Base-by-base conservation (phyloP, 1,140 invertebrate genomes). In the Brachionus sp. region DNA sequence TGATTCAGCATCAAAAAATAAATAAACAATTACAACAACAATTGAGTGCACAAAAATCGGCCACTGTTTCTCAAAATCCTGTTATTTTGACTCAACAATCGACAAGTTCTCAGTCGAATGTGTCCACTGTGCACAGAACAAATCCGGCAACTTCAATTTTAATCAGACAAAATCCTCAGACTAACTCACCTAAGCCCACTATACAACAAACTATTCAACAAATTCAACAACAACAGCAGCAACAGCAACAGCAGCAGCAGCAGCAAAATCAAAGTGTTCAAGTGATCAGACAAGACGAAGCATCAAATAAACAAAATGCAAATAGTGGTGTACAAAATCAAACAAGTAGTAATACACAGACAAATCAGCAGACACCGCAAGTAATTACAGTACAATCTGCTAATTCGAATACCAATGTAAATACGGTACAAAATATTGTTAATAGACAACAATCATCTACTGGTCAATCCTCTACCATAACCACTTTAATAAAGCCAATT, bases 161-260 rank as follows among this genome's bases (percentile, higher is more conserved):
- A 39, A 70, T 70, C 9, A 70, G 66, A 70, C 66, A 70, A 42
- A 70, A 42, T n/a, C 33, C 35, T 19, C 29, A 37, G n/a, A 5
- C 12, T 33, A 42, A 6, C 19, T 33, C 19, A 23, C 53, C 39
- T 10, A 78, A 62, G 9, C 33, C 39, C 5, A 78, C 75, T 19
- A n/a, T 62, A 12, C 44, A 78, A 19, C 75, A 78, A 53, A 57
- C 25, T 19, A 29, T 35, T 23, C 75, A 78, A 29, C 77, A 53
- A 78, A 44, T 50, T n/a, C 77, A 78, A 25, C 77, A 78, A n/a
- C 77, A 78, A 25, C 77, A 80, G 57, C 46, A 57, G 12, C 73
- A 77, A 77, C 73, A 77, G 23, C 73, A 46, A 35, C 70, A 78
- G 13, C 75, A 78, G 10, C 77, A 80, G 57, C 46, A 62, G 12